Evolutionary conservation across 2,797 vertebrate genomes (phyloP).

Genomic region (Choloepus didactylus): DNA sequence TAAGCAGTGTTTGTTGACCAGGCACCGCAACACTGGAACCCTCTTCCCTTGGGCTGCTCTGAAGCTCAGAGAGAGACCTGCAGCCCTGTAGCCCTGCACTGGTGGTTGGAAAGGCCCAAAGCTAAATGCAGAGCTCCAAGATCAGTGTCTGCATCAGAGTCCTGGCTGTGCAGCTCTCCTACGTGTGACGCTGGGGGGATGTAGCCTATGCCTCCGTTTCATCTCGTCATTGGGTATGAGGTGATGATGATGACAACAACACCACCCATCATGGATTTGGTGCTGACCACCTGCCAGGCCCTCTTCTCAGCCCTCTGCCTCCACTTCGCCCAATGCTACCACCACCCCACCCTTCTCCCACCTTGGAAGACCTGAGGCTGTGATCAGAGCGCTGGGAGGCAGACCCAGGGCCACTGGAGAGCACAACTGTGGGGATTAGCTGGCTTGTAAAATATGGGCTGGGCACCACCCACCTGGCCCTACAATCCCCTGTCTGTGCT

Average conservation of each 20-base stretch:
- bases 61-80: background rate
- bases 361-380: too few relatives aligned
- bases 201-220: background rate
- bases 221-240: background rate
- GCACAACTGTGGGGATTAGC: too few relatives aligned
- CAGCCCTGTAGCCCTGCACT: background rate
- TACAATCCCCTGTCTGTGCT: background rate
- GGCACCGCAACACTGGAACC: background rate
- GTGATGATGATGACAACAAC: too few relatives aligned
- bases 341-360: background rate
- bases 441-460: background rate
- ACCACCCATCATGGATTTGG: too few relatives aligned
- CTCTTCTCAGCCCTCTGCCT: background rate
- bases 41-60: background rate
- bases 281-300: background rate
- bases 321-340: too few relatives aligned
- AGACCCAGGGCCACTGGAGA: background rate
- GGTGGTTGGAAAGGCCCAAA: too few relatives aligned
- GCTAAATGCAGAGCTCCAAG: too few relatives aligned
- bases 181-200: background rate
- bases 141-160: background rate
- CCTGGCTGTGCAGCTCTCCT: background rate
- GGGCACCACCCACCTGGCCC: background rate
- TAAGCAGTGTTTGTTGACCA: background rate
- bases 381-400: background rate